Percentiles rank a stretch among this genome's conserved stretches.
phyloP scores from a whole-genome alignment of 2,797 vertebrate genomes.

The Fundulus diaphanus region DNA sequence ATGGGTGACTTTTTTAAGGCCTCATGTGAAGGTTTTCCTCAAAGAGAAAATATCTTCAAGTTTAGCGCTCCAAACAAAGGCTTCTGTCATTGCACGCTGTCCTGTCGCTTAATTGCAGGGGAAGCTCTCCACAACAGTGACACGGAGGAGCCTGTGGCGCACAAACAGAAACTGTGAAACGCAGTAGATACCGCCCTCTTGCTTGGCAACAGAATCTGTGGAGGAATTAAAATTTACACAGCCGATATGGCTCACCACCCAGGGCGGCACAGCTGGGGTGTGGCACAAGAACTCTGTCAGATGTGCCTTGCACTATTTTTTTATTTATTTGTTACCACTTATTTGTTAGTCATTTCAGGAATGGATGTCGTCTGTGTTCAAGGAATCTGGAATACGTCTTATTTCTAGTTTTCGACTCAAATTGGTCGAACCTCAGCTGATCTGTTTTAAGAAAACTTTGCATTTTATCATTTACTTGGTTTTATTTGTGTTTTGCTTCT shows the following conservation, averaged over 20 bases:
- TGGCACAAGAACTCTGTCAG: not conserved
- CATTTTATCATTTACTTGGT: not conserved
- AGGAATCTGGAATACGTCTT: not conserved
- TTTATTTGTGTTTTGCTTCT: not conserved
- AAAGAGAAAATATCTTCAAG: slow-evolving; percentile 3
- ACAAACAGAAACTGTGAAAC: not conserved
- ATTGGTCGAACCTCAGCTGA: not conserved
- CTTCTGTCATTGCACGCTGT: not conserved
- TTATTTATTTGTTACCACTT: too few species aligned
- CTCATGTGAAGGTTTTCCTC: slow-evolving; percentile 11
- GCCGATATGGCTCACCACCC: not conserved
- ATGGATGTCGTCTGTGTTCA: not conserved
- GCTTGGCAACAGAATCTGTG: not conserved
- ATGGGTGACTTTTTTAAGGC: slow-evolving; percentile 9
- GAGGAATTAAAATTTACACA: not conserved
- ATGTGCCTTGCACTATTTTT: not conserved
- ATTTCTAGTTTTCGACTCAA: not conserved
- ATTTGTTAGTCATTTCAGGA: too few species aligned
- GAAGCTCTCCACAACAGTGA: slow-evolving; percentile 13
- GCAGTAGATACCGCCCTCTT: slow-evolving; percentile 11
- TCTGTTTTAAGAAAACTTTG: too few species aligned
- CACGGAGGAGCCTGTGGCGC: slow-evolving; percentile 5
- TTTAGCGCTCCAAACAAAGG: not conserved
- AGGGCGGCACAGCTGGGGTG: not conserved
- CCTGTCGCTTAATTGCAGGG: slow-evolving; percentile 12